Percentiles rank a stretch among this genome's conserved stretches.
These are phyloP conservation scores for Ameiurus melas DNA, from an alignment of 2,113 vertebrate genomes.

Conservation along the genomic window DNA sequence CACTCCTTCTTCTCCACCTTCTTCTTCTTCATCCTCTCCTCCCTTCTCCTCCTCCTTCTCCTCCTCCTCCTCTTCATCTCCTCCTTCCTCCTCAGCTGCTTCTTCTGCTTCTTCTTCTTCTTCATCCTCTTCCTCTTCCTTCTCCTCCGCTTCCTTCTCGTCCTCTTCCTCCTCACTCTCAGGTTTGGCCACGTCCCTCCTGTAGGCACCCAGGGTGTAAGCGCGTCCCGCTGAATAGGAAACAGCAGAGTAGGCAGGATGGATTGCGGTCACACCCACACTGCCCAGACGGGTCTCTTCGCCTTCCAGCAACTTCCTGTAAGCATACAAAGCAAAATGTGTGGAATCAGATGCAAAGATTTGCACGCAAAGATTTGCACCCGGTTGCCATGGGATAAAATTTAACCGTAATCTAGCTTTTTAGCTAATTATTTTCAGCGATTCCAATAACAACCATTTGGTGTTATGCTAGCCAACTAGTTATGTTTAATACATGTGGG, in stretches of 20 bases:
- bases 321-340: not conserved
- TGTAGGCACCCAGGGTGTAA: conserved; percentile 69
- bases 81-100: conserved; percentile 53
- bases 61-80: conserved; percentile 37
- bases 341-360: not conserved
- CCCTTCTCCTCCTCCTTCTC: conserved; percentile 53
- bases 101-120: not conserved
- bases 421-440: not conserved
- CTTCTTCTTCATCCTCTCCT: conserved; percentile 54
- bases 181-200: conserved; percentile 65
- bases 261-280: conserved; percentile 66
- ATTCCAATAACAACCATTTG: not conserved
- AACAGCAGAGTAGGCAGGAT: conserved; percentile 70
- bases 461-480: not conserved
- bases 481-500: not conserved
- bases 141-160: conserved; percentile 53
- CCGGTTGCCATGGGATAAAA: not conserved
- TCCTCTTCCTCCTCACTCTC: conserved; percentile 69
- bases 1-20: conserved; percentile 59
- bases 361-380: not conserved
- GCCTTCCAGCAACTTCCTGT: conserved; percentile 81
- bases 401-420: not conserved
- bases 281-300: conserved; percentile 81
- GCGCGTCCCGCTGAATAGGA: conserved; percentile 67
- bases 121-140: conserved; percentile 55